phyloP scores from a whole-genome alignment of 64 coral and sea anemone genomes.

The Cladopsammia gracilis region DNA sequence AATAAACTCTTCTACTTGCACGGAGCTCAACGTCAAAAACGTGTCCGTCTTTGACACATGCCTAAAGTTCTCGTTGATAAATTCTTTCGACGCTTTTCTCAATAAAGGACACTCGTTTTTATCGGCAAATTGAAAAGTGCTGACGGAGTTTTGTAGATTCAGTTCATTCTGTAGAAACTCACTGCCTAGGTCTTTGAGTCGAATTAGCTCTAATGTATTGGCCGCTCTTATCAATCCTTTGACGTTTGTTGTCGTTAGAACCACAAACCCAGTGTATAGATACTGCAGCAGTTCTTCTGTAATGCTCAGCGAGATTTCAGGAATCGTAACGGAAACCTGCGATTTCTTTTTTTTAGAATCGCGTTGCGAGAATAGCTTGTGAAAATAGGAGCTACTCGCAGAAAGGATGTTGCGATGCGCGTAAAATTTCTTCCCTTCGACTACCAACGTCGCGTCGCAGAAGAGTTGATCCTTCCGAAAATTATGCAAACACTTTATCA shows the following conservation, averaged over 20 bases:
- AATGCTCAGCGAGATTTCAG: not conserved
- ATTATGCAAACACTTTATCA: no score
- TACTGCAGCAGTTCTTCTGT: conserved; percentile 31
- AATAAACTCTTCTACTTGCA: no score
- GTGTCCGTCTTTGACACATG: not conserved
- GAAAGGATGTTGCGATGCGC: no score
- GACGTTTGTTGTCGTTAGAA: not conserved
- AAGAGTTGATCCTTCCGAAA: no score
- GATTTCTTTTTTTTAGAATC: conserved; percentile 29
- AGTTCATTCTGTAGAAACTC: no score
- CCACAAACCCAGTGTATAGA: not conserved
- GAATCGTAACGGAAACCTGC: not conserved
- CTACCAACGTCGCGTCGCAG: no score
- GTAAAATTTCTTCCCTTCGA: no score
- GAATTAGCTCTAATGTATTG: not conserved
- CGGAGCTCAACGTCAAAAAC: not conserved
- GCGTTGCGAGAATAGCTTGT: conserved; percentile 37
- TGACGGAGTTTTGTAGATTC: no score
- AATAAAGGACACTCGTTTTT: not conserved
- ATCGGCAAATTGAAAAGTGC: no score
- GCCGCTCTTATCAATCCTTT: conserved; percentile 14
- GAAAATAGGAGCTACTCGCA: conserved; percentile 48
- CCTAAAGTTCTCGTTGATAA: conserved; percentile 5
- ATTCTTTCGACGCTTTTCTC: not conserved
- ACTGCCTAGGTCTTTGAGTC: no score